phyloP scores from a whole-genome alignment of 2,113 vertebrate species.

The Chelonoidis abingdonii region DNA sequence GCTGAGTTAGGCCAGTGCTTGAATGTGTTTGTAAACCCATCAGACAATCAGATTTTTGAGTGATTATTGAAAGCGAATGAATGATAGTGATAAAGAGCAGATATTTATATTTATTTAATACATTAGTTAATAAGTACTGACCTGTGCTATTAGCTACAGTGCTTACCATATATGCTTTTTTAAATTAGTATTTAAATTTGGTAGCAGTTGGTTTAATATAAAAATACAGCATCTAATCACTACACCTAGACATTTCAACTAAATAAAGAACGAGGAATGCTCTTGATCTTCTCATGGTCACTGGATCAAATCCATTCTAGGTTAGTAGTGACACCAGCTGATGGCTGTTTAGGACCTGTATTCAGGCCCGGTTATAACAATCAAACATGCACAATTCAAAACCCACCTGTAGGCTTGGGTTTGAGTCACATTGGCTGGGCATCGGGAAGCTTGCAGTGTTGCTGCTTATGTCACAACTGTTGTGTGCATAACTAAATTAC shows the following conservation, averaged over 20 bases:
- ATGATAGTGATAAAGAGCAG: neutral
- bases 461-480: neutral
- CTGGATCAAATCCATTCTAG: neutral
- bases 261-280: neutral
- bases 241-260: neutral
- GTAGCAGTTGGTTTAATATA: neutral
- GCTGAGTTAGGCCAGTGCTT: neutral
- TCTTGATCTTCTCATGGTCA: neutral
- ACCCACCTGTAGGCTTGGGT: neutral
- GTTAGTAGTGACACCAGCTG: neutral
- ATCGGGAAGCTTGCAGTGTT: neutral
- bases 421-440: neutral
- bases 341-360: neutral
- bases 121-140: neutral
- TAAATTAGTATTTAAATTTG: neutral
- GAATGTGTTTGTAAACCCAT: neutral
- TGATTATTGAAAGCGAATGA: neutral
- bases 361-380: neutral
- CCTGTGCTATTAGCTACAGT: neutral
- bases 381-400: neutral
- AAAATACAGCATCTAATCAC: accelerated
- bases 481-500: neutral
- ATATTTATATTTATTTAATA: neutral
- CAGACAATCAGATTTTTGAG: neutral
- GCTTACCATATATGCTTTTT: neutral